phyloP scores from a whole-genome alignment of 2,113 vertebrate genomes.

The Pterocles gutturalis region DNA sequence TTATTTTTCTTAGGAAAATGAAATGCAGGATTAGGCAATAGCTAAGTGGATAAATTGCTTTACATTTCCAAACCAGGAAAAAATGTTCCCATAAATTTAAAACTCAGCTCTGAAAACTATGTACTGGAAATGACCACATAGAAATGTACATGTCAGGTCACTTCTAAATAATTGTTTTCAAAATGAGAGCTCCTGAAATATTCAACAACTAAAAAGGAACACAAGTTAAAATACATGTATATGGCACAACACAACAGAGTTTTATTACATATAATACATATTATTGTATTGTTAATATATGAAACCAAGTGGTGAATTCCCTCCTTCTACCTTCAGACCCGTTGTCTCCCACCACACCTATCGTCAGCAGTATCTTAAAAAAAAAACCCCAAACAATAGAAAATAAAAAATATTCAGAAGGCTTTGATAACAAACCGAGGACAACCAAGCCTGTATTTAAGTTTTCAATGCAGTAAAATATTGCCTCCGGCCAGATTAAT shows the following conservation, averaged over 20 bases:
- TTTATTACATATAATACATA: too few species aligned
- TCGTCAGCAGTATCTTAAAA: background rate
- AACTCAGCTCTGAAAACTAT: background rate
- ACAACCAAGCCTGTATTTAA: background rate
- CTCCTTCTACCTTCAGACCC: background rate
- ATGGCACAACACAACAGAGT: too few species aligned
- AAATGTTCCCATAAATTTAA: background rate
- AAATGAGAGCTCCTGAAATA: background rate
- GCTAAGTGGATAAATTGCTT: background rate
- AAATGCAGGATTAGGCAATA: background rate
- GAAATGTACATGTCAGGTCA: accelerated
- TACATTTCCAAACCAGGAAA: background rate
- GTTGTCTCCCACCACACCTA: background rate
- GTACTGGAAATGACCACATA: background rate
- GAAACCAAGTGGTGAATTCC: background rate
- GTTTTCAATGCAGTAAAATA: background rate
- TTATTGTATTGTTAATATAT: background rate
- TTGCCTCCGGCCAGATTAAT: background rate
- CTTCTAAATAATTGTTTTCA: background rate
- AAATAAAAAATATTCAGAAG: background rate
- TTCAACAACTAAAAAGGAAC: too few species aligned
- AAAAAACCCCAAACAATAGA: background rate
- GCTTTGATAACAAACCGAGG: background rate
- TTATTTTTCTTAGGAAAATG: background rate
- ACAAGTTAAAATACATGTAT: too few species aligned